A percentile compares a stretch with the other conserved stretches of the same genome.
phyloP scores from a whole-genome alignment of 2,797 vertebrate genomes.

The Rousettus madagascariensis region DNA sequence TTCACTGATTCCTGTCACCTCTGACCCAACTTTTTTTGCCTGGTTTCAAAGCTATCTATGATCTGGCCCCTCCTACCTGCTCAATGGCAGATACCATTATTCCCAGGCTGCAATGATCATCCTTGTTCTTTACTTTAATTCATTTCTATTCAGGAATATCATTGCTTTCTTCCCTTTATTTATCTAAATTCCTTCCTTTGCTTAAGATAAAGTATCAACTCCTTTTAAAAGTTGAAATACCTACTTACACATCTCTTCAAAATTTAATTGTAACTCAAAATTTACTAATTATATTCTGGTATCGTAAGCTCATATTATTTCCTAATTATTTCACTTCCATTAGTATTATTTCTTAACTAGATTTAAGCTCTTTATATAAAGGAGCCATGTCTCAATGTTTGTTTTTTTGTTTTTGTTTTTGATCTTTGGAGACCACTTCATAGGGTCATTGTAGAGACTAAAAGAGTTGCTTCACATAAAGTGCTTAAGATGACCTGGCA shows the following conservation, averaged over 20 bases:
- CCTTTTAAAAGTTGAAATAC: neutral
- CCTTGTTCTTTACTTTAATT: neutral
- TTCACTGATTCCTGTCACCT: neutral
- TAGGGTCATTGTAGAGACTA: neutral
- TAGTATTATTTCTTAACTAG: neutral
- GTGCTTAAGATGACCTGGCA: neutral
- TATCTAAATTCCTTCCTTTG: neutral
- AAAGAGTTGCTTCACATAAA: neutral
- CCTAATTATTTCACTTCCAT: neutral
- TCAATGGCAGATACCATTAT: neutral
- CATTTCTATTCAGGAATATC: neutral
- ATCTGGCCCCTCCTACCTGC: neutral
- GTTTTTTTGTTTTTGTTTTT: neutral
- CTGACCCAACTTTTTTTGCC: neutral
- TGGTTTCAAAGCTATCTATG: slow-evolving; percentile 1
- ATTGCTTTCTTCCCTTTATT: neutral
- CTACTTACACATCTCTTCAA: neutral
- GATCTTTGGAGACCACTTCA: neutral
- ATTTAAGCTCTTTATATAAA: neutral
- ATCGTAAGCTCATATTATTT: neutral
- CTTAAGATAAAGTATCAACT: neutral
- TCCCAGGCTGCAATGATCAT: neutral
- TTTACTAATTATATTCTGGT: neutral
- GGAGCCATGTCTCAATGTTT: neutral
- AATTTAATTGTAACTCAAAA: neutral